Percentiles rank a stretch among this genome's conserved stretches.
Conservation (phyloP, 2,113 vertebrate species). For the Rhagologus leucostigma region DNA sequence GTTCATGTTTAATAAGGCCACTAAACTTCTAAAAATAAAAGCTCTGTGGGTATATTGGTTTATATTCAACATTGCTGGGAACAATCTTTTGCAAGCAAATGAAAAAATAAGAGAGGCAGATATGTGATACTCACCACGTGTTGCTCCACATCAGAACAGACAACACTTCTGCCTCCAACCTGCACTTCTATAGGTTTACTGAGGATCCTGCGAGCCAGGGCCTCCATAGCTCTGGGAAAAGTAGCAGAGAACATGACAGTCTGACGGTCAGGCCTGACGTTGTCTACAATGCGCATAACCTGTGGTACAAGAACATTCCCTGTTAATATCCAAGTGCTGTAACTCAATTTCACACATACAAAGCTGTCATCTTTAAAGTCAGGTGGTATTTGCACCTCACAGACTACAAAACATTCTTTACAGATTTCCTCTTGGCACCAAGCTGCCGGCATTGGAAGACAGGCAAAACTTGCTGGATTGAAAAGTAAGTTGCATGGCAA, state of each 20-base stretch:
- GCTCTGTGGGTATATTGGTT: neutral
- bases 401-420: neutral
- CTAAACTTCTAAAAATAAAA: neutral
- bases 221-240: constrained; percentile 97
- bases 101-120: neutral
- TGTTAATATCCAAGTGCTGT: neutral
- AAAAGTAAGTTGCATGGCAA: neutral
- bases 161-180: constrained; percentile 95
- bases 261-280: constrained; percentile 93
- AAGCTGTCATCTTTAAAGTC: neutral
- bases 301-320: constrained; percentile 22
- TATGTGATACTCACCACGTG: constrained; percentile 81
- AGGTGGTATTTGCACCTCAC: neutral
- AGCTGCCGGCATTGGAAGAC: neutral
- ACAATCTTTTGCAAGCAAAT: neutral
- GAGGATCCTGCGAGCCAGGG: constrained; percentile 91
- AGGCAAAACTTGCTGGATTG: neutral
- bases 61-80: neutral
- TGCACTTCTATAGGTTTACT: constrained; percentile 94
- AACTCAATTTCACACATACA: fast-evolving
- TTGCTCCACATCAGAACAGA: constrained; percentile 96
- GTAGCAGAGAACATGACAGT: constrained; percentile 99
- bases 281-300: constrained; percentile 99
- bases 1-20: neutral
- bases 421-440: neutral